Conservation (phyloP, 92 coral and sea anemone species). For the Scolanthus callimorphus region DNA sequence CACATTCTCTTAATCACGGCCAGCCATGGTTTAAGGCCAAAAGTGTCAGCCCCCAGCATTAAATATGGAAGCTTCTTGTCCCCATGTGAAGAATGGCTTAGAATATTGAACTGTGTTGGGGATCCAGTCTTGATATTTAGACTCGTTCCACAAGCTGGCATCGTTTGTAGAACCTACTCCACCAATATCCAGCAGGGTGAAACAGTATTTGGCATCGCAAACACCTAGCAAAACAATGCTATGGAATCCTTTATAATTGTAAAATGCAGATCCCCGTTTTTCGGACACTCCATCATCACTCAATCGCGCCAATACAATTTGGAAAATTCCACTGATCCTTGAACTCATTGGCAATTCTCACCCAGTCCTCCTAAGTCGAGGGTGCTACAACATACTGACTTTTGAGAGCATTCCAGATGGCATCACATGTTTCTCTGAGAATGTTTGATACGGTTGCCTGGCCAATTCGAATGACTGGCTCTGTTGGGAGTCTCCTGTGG, state of each 20-base stretch:
- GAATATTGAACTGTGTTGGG: no score
- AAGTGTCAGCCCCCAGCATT: no score
- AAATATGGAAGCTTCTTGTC: no score
- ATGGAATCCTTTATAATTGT: constrained; percentile 53
- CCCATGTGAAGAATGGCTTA: no score
- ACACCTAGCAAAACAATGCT: constrained; percentile 51
- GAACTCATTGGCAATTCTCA: constrained; percentile 42
- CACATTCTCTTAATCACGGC: no score
- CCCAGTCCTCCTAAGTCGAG: constrained; percentile 41
- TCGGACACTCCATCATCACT: constrained; percentile 64
- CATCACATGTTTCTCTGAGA: constrained; percentile 38
- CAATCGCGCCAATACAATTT: constrained; percentile 62
- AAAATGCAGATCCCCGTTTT: constrained; percentile 52
- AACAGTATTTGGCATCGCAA: no score
- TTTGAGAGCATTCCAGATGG: constrained; percentile 30
- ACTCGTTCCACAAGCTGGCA: constrained; percentile 53
- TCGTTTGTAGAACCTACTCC: no score
- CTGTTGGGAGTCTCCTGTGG: constrained; percentile 42
- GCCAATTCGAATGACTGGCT: no score
- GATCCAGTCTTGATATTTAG: constrained; percentile 47
- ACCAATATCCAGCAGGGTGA: no score
- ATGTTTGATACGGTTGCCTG: no score
- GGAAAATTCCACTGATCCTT: constrained; percentile 57
- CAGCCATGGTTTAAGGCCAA: no score
- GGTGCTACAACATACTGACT: constrained; percentile 20